Percentiles rank a stretch among this genome's conserved stretches.
These are phyloP conservation scores for Ivindomyrus marchei DNA, from an alignment of 2,113 vertebrate species.

Conservation along the genomic window DNA sequence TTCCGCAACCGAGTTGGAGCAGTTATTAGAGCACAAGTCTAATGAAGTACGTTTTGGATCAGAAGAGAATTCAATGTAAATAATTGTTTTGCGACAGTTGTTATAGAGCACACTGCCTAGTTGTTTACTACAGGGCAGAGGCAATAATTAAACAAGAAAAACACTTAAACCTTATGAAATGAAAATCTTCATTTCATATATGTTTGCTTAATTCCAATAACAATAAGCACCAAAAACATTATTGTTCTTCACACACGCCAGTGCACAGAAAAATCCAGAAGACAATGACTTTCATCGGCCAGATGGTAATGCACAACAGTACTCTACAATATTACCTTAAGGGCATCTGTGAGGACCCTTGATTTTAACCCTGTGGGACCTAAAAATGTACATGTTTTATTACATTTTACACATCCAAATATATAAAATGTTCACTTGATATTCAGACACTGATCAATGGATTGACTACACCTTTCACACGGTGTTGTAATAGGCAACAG, in stretches of 20 bases:
- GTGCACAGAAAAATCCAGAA: neutral
- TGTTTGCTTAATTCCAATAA: neutral
- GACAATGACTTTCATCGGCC: neutral
- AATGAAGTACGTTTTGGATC: neutral
- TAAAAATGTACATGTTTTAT: neutral
- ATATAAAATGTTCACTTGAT: neutral
- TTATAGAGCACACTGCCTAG: neutral
- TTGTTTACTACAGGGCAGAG: neutral
- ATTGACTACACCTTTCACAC: neutral
- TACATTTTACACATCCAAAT: neutral
- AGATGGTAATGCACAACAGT: neutral
- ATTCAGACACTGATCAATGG: neutral
- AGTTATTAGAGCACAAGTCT: constrained; percentile 13
- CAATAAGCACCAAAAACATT: neutral
- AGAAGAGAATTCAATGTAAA: neutral
- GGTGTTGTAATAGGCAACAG: neutral
- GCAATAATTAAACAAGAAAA: neutral
- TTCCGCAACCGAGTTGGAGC: constrained; percentile 2
- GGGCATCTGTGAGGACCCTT: neutral
- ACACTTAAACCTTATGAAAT: neutral
- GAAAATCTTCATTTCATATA: neutral
- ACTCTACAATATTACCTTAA: neutral
- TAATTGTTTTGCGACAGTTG: neutral
- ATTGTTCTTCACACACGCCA: neutral
- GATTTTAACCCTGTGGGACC: neutral